Percentiles rank a stretch among this genome's conserved stretches.
Evolutionary conservation across 2,888 invertebrate genomes (phyloP).

Genomic region (Deroplatys truncata): DNA sequence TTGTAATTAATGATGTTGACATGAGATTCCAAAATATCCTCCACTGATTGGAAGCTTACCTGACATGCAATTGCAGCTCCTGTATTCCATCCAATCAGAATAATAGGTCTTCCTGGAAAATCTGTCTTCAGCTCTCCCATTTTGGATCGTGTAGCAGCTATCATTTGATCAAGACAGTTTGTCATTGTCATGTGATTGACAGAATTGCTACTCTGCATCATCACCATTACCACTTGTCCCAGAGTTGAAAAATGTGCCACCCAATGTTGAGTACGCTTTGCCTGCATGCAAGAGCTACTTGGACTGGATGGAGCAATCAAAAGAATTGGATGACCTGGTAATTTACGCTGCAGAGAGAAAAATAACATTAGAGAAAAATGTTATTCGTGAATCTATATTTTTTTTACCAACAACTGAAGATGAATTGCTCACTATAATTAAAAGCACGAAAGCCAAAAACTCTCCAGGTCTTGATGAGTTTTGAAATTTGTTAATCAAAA

Average conservation of each 20-base stretch:
- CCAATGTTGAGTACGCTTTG: slow-evolving; percentile 65
- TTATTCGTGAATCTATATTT: too few species aligned
- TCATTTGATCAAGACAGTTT: slow-evolving; percentile 58
- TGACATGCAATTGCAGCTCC: slow-evolving; percentile 73
- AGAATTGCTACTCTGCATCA: slow-evolving; percentile 31
- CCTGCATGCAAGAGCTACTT: slow-evolving; percentile 33
- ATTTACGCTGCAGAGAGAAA: slow-evolving; percentile 50
- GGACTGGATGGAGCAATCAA: slow-evolving; percentile 58
- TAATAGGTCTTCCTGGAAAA: slow-evolving; percentile 64
- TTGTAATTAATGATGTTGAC: too few species aligned
- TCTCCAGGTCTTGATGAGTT: too few species aligned
- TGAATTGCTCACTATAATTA: too few species aligned
- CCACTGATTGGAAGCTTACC: slow-evolving; percentile 39
- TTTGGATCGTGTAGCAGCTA: slow-evolving; percentile 63
- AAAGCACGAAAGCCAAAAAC: too few species aligned
- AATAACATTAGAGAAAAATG: neutral
- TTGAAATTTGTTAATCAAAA: too few species aligned
- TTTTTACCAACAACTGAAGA: too few species aligned
- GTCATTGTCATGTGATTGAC: slow-evolving; percentile 48
- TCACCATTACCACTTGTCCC: slow-evolving; percentile 61
- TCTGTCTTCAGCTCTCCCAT: slow-evolving; percentile 62
- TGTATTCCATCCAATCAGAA: slow-evolving; percentile 72
- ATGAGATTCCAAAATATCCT: too few species aligned
- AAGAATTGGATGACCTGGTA: slow-evolving; percentile 65
- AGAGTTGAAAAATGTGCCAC: slow-evolving; percentile 61